These are phyloP conservation scores for Urechis unicinctus DNA, from an alignment of 2,888 invertebrate species.

Conservation along the genomic window DNA sequence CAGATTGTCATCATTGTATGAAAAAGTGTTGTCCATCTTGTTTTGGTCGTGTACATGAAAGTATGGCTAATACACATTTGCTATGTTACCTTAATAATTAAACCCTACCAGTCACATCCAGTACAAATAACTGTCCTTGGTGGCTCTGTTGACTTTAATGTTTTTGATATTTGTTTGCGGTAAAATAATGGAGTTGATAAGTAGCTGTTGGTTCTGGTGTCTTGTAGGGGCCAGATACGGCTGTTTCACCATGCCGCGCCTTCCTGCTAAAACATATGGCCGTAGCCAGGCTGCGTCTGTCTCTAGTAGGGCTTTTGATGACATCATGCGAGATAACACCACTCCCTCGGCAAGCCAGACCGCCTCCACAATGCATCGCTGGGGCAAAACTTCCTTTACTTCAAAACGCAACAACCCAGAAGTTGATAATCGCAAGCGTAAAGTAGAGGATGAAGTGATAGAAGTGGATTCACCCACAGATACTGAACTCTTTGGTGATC, in stretches of 20 bases:
- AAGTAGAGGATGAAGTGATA: background rate
- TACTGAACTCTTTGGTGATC: conserved; percentile 10
- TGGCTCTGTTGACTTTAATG: no score
- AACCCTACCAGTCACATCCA: no score
- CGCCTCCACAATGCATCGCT: conserved; percentile 12
- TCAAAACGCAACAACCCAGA: conserved; percentile 11
- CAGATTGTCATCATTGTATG: no score
- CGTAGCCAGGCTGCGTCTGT: conserved; percentile 2
- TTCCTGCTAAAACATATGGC: conserved; percentile 16
- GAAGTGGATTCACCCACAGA: conserved; percentile 1
- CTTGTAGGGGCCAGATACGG: no score
- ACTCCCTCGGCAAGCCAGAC: conserved; percentile 12
- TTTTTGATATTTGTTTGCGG: no score
- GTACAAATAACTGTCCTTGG: no score
- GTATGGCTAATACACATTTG: no score
- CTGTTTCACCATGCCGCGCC: conserved; percentile 20
- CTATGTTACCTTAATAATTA: no score
- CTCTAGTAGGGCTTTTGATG: conserved; percentile 10
- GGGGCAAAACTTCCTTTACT: conserved; percentile 21
- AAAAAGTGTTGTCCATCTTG: no score
- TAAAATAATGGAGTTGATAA: no score
- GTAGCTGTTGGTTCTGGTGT: no score
- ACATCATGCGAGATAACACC: conserved; percentile 5
- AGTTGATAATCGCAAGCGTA: conserved; percentile 12
- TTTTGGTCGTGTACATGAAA: no score